phyloP scores from a whole-genome alignment of 1,140 invertebrate genomes.

The Heliconius hewitsoni region DNA sequence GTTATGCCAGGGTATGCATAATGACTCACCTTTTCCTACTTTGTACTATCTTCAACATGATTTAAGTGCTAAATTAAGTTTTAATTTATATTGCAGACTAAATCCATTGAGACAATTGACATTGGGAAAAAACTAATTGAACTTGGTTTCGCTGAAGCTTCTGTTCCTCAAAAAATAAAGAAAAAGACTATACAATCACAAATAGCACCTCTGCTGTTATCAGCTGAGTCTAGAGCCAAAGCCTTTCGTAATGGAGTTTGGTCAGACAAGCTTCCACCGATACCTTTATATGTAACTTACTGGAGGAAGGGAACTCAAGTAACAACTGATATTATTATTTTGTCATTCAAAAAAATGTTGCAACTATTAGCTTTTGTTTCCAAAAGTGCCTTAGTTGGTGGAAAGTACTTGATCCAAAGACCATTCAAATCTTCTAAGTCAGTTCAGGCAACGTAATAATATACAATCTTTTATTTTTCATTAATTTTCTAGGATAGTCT shows the following conservation, averaged over 20 bases:
- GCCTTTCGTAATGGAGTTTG: constrained; percentile 68
- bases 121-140: constrained; percentile 71
- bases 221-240: constrained; percentile 66
- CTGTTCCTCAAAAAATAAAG: constrained; percentile 56
- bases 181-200: constrained; percentile 73
- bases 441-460: constrained; percentile 61
- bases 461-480: background rate
- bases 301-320: constrained; percentile 68
- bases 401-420: constrained; percentile 57
- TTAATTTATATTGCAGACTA: constrained; percentile 57
- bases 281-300: constrained; percentile 63
- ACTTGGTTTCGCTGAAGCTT: constrained; percentile 72
- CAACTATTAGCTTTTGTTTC: constrained; percentile 51
- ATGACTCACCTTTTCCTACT: no score
- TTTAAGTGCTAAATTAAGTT: background rate
- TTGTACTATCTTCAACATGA: no score
- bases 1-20: no score
- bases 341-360: constrained; percentile 54
- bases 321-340: constrained; percentile 45
- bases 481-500: constrained; percentile 40
- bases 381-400: constrained; percentile 62
- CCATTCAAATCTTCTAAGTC: constrained; percentile 61
- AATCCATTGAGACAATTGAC: constrained; percentile 68
- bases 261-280: constrained; percentile 65
- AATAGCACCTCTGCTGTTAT: constrained; percentile 62